A percentile compares a stretch with the other conserved stretches of the same genome.
phyloP scores from a whole-genome alignment of 2,113 vertebrate species.

The Trinectes maculatus region DNA sequence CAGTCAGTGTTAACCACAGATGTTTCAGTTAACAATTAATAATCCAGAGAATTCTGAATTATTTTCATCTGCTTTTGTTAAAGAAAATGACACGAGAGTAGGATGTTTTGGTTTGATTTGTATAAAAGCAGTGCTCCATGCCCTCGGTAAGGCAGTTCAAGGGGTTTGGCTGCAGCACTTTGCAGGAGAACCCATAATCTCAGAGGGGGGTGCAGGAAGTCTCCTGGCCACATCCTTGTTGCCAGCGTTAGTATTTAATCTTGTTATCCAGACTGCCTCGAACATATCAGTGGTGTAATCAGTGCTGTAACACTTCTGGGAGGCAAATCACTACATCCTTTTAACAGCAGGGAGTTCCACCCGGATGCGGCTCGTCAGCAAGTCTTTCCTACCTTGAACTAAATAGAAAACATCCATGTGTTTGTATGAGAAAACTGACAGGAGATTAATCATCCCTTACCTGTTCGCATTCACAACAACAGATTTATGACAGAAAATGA shows the following conservation, averaged over 20 bases:
- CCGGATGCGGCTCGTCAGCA: conserved; percentile 50
- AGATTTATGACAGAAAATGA: conserved; percentile 67
- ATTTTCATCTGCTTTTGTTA: conserved; percentile 24
- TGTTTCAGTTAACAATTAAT: conserved; percentile 11
- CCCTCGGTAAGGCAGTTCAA: conserved; percentile 22
- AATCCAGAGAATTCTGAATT: conserved; percentile 12
- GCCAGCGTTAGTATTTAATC: conserved; percentile 62
- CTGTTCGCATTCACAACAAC: conserved; percentile 46
- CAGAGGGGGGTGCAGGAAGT: conserved; percentile 64
- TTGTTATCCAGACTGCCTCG: conserved; percentile 56
- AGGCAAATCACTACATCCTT: conserved; percentile 61
- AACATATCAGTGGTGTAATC: conserved; percentile 71
- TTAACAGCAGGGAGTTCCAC: conserved; percentile 70
- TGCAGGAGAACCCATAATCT: conserved; percentile 53
- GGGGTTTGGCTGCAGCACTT: conserved; percentile 38
- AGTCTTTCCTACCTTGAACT: conserved; percentile 15
- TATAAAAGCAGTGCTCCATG: not conserved
- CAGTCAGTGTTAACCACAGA: not conserved
- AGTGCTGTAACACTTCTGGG: conserved; percentile 61
- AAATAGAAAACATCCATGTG: conserved; percentile 59
- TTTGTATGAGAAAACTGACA: conserved; percentile 11
- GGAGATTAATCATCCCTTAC: conserved; percentile 37
- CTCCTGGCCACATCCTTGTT: conserved; percentile 68
- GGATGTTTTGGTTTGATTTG: conserved; percentile 14
- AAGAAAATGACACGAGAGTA: conserved; percentile 26